phyloP scores from a whole-genome alignment of 2,797 vertebrate genomes.

The Erethizon dorsatum region DNA sequence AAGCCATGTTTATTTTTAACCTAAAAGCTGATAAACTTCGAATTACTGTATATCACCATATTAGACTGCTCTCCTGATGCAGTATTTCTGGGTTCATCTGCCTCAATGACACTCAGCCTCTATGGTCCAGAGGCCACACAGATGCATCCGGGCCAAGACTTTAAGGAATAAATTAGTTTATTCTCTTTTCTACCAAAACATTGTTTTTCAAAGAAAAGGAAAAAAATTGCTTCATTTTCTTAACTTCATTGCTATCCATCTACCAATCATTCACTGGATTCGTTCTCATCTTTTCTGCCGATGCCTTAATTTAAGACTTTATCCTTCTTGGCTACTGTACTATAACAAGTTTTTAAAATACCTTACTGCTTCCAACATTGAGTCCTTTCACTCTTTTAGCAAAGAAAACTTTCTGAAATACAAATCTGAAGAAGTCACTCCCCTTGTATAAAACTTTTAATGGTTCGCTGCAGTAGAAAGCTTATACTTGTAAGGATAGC shows the following conservation, averaged over 20 bases:
- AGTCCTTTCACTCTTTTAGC: slow-evolving; percentile 6
- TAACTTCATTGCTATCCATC: neutral
- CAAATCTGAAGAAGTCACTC: neutral
- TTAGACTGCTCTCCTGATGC: neutral
- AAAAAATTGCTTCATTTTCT: neutral
- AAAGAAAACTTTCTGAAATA: slow-evolving; percentile 25
- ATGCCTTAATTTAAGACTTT: neutral
- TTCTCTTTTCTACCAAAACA: neutral
- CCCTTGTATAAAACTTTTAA: neutral
- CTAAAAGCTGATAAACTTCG: neutral
- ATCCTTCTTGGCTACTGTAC: neutral
- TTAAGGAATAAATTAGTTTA: neutral
- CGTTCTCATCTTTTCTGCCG: neutral
- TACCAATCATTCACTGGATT: neutral
- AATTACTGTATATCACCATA: neutral
- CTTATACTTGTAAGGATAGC: neutral
- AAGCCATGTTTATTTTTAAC: neutral
- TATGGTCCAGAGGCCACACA: neutral
- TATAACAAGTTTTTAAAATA: neutral
- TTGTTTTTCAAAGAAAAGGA: neutral
- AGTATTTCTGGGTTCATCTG: neutral
- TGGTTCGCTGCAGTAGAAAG: neutral
- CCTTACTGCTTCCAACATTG: neutral
- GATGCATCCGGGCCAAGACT: neutral
- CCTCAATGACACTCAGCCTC: neutral